Evolutionary conservation across 2,888 invertebrate genomes (phyloP), one percentile per base, ranked within the genome.

Genomic region (Syrista parreyssii): DNA sequence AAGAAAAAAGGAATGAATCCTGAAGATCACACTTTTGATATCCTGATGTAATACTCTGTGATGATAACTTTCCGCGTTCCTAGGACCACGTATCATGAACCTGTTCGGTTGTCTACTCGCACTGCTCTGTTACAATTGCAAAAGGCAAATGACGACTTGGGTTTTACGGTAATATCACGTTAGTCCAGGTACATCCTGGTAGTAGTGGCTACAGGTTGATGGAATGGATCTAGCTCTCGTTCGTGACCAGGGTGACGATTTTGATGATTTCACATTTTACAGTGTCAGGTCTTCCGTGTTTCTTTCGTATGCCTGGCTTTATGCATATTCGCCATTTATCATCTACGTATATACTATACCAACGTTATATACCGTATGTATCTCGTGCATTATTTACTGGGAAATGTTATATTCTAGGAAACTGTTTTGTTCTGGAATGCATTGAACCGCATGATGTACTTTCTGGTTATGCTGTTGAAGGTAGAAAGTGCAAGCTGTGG

Each of bases 151-250:
- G 86, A 74, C 76, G 78, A 79, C 79, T 83, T 83, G 76, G 72
- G 79, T 82, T 84, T 85, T 79, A 82, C 81, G 74, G 77, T 75
- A 82, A 82, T 78, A 82, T 35, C 76, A 77, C 80, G 81, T 55
- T 55, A 55, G 23, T 55, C 55, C 55, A 23, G 55, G 55, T 23
- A 23, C 2, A 55, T 55, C 55, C 55, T 55, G 68, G 69, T 68
- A 74, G 80, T 73, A 71, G 79, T 75, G 75, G 85, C 78, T 78
- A 79, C 81, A 81, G 85, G 87, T 87, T 84, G 89, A 90, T 89
- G 82, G 82, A 83, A 90, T 89, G 89, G 87, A 90, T 90, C 88
- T 89, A 82, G 89, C 85, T 85, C 88, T 86, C 84, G 82, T 84
- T 85, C 90, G 90, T 90, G 90, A 89, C 86, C 84, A 76, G 88